phyloP scores from a whole-genome alignment of 2,113 vertebrate species.

The Ctenomys sociabilis region DNA sequence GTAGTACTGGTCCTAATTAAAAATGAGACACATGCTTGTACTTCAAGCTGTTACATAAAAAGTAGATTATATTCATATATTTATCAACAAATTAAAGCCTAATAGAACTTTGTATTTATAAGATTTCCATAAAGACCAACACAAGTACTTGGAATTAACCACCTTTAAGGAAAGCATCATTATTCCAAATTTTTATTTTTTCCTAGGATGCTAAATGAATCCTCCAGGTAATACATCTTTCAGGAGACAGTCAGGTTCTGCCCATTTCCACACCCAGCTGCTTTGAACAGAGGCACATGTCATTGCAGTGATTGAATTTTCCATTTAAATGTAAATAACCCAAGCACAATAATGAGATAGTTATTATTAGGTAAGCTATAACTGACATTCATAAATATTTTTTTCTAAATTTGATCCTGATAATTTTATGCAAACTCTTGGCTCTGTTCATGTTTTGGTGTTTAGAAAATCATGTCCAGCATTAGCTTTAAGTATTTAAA shows the following conservation, averaged over 20 bases:
- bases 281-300: accelerated
- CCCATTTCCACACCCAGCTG: accelerated
- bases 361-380: background rate
- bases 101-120: background rate
- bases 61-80: background rate
- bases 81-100: background rate
- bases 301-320: background rate
- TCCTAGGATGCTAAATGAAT: background rate
- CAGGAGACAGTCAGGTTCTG: background rate
- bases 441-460: background rate
- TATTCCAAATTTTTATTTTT: accelerated
- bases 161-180: background rate
- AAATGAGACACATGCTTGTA: background rate
- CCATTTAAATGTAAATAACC: background rate
- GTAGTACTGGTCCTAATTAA: background rate
- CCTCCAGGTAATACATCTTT: background rate
- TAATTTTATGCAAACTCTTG: background rate
- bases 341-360: background rate
- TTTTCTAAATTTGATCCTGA: background rate
- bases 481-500: background rate
- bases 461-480: background rate
- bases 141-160: background rate
- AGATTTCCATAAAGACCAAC: background rate
- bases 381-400: background rate
- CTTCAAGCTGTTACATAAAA: background rate